Base-by-base conservation (phyloP, 2,888 invertebrate species). In the Polydrusus pterygomalis region DNA sequence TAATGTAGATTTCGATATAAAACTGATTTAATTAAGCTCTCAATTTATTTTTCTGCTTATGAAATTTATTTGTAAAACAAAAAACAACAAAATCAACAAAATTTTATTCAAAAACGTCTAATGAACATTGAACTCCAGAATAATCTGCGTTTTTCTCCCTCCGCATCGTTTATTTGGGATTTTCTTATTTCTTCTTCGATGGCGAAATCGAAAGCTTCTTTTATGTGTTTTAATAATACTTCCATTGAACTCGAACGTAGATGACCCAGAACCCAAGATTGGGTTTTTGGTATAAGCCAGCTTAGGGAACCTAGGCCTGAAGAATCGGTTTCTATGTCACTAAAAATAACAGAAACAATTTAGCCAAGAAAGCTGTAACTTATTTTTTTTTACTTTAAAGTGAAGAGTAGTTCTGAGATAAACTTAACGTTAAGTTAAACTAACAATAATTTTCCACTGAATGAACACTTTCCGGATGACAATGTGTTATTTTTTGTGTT, bases 221-320 rank as follows among this genome's bases (percentile, higher is more conserved):
- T 82, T 49, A 86, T 82, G 68, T 80, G 72, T 62, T 82, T 80
- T 64, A 85, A 84, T 54, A 87, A 77, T 9, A 83, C 81, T 0
- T 79, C 75, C 18, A 84, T 64, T 6, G 83, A 83, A 15, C 79
- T 82, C 49, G 83, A 81, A 54, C 84, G 80, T 9, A 86, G 80
- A 77, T 85, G 82, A n/a, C 86, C 86, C 11, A 85, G 79, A 2
- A 84, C 79, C 84, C 86, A 85, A 3, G 83, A 84, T 43, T 83
- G 80, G 30, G 86, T 70, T 64, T 82, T 79, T 15, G 82, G 80
- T 17, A 79, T 78, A 54, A 87, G 78, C 86, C 86, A 87, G 73
- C 84, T 86, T 43, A 87, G 78, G 9, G 86, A 85, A 5, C 84
- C 86, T 20, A 87, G 71, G 40, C 86, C 86, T 9, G 85, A 85